These are phyloP conservation scores for Paratrypauchen microcephalus DNA, from an alignment of 2,797 vertebrate genomes.

Conservation along the genomic window DNA sequence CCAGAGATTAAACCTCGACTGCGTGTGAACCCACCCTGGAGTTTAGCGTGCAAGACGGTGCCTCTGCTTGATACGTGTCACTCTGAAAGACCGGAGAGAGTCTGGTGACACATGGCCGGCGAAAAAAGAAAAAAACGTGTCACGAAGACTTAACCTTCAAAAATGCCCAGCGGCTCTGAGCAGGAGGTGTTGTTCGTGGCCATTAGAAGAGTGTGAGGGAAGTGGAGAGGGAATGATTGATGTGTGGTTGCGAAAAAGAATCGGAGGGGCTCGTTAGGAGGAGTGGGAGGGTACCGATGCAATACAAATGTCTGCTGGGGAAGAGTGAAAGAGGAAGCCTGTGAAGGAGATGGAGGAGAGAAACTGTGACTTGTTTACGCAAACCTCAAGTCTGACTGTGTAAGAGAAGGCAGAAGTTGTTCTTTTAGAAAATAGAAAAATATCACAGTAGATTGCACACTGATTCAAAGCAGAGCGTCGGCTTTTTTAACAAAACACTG, in stretches of 20 bases:
- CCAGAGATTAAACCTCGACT: background rate
- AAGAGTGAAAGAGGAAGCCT: slow-evolving; percentile 12
- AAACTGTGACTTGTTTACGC: slow-evolving; percentile 19
- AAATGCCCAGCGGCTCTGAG: slow-evolving; percentile 56
- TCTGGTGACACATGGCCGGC: slow-evolving; percentile 34
- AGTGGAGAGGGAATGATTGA: slow-evolving; percentile 48
- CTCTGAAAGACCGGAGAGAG: slow-evolving; percentile 22
- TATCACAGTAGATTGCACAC: slow-evolving; percentile 1
- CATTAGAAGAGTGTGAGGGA: slow-evolving; percentile 34
- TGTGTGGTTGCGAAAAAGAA: slow-evolving; percentile 45
- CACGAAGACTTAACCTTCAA: slow-evolving; percentile 74
- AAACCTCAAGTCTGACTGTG: background rate
- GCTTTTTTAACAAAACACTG: background rate
- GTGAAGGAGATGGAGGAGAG: slow-evolving; percentile 41
- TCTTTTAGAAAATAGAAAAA: slow-evolving; percentile 6
- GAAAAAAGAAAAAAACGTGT: slow-evolving; percentile 42
- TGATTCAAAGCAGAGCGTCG: background rate
- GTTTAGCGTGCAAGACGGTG: slow-evolving; percentile 20
- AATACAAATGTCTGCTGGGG: slow-evolving; percentile 55
- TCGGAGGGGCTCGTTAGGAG: slow-evolving; percentile 48
- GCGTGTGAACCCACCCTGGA: background rate
- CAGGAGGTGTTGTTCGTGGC: slow-evolving; percentile 45
- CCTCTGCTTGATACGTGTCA: slow-evolving; percentile 26
- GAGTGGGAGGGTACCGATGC: slow-evolving; percentile 49
- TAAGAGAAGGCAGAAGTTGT: background rate